Evolutionary conservation across 2,113 vertebrate genomes (phyloP), one percentile per base, ranked within the genome.

Genomic region (Siniperca chuatsi): DNA sequence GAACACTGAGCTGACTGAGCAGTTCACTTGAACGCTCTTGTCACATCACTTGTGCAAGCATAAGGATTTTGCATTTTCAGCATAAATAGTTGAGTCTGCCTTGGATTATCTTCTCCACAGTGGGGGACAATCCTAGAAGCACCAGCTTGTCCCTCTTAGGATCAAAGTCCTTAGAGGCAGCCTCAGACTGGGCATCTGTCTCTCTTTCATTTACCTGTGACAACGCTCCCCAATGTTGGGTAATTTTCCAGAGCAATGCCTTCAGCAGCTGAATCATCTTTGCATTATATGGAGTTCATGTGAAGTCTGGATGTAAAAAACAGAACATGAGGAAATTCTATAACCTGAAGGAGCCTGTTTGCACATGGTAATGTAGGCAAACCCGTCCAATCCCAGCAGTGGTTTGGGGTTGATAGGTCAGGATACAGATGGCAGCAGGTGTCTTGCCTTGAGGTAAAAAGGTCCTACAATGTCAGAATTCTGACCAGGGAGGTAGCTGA

Each of bases 1-100:
- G 23, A 25, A 70, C 35, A 25, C 57, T 20, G 61, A 88, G 78
- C 80, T 74, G 80, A 77, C 71, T 67, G 66, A 79, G 79, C 69
- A 71, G 61, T 81, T 87, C 21, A 18, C 66, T 52, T 37, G 1
- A 78, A 48, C 8, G 2, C 25, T 72, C 46, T 86, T 73, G 62
- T 80, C 72, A 44, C 55, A 73, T 75, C 35, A 57, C 42, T 57
- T 68, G 44, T 61, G 48, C 42, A 79, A 50, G 23, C 42, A 29
- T 5, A 55, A 65, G 55, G 61, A 62, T 69, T 80, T 74, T 37
- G 57, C 73, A 35, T 81, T 86, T 89, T 85, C 83, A 83, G 72
- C 81, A 77, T 57, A 66, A 87, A 82, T 46, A 84, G 42, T 78
- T 76, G 33, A 64, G 25, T 75, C 74, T 54, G 48, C 50, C 13